Evolutionary conservation across 2,797 vertebrate species (phyloP), one percentile per base, ranked within the genome.

Genomic region (Tokudaia tokunoshimensis): DNA sequence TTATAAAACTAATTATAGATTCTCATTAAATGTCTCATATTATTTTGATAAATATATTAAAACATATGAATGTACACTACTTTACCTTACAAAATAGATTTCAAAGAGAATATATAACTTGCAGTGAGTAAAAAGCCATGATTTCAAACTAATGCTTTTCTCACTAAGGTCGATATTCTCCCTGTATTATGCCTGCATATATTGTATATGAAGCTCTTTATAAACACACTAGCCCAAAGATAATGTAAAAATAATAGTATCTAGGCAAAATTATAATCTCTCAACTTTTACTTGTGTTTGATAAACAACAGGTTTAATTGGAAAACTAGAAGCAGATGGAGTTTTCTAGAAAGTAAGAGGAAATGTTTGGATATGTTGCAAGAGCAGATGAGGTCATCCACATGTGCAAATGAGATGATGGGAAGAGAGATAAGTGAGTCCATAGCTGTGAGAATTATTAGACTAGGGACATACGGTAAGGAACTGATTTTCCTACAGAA

Each of bases 241-340:
- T 82, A 93, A 75, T 57, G 72, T 57, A 82, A 80, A 29, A 61
- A 65, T 88, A 47, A 26, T 37, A 47, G 9, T 19, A 92, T 80
- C 70, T 22, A 87, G 24, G 31, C 76, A 94, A 95, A 96, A 79
- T 93, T 20, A 7, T 65, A 92, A 78, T 84, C 92, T 90, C 63
- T 88, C 70, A 96, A 88, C 72, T 70, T 76, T 76, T 88, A 67
- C 57, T 81, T n/a, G 31, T 75, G 9, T 88, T 88, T 90, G n/a
- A 75, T 72, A 57, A 92, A 84, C 91, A 94, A 31, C 31, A 91
- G 34, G 17, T 91, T 91, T 96, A 88, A 91, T 37, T 55, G 52
- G 84, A 22, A 91, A 88, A 55, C 31, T 80, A 47, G 41, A 88
- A 92, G 37, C 59, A 94, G 78, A 93, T 91, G 59, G 85, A 63